Conservation (phyloP, 2,888 invertebrate genomes). For the Trissoscelio sp. region DNA sequence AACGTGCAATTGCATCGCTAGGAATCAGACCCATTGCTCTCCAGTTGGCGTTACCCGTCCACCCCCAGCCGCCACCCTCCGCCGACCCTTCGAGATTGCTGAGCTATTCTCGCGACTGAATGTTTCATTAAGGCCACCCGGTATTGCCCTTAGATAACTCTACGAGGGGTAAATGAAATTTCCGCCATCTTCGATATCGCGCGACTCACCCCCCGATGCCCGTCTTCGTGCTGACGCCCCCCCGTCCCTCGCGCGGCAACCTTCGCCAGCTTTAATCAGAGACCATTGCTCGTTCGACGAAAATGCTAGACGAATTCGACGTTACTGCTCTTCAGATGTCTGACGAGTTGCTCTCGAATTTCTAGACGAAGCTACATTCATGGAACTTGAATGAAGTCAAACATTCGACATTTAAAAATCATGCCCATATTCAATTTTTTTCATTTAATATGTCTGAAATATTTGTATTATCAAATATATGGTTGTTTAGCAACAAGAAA, state of each 20-base stretch:
- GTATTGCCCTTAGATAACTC: slow-evolving; percentile 84
- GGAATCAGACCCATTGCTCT: slow-evolving; percentile 82
- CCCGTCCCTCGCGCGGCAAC: slow-evolving; percentile 59
- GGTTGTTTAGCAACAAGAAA: slow-evolving; percentile 35
- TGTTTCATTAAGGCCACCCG: slow-evolving; percentile 84
- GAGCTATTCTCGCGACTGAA: slow-evolving; percentile 84
- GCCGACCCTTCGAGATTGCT: slow-evolving; percentile 83
- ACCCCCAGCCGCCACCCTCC: slow-evolving; percentile 71
- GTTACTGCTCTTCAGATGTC: slow-evolving; percentile 70
- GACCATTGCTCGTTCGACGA: slow-evolving; percentile 78
- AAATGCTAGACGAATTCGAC: slow-evolving; percentile 78
- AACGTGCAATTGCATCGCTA: slow-evolving; percentile 83
- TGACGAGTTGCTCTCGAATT: slow-evolving; percentile 68
- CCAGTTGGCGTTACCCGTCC: slow-evolving; percentile 71
- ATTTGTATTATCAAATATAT: slow-evolving; percentile 53
- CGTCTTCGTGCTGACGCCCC: slow-evolving; percentile 58
- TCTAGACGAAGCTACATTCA: slow-evolving; percentile 64
- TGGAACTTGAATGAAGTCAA: slow-evolving; percentile 55
- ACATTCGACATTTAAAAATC: slow-evolving; percentile 62
- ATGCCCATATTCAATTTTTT: slow-evolving; percentile 46
- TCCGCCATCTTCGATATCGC: slow-evolving; percentile 83
- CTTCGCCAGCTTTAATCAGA: slow-evolving; percentile 80
- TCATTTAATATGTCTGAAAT: slow-evolving; percentile 27
- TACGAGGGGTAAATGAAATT: slow-evolving; percentile 84
- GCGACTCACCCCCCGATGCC: slow-evolving; percentile 71